Conservation (phyloP, 2,113 vertebrate species). For the Nettapus auritus region DNA sequence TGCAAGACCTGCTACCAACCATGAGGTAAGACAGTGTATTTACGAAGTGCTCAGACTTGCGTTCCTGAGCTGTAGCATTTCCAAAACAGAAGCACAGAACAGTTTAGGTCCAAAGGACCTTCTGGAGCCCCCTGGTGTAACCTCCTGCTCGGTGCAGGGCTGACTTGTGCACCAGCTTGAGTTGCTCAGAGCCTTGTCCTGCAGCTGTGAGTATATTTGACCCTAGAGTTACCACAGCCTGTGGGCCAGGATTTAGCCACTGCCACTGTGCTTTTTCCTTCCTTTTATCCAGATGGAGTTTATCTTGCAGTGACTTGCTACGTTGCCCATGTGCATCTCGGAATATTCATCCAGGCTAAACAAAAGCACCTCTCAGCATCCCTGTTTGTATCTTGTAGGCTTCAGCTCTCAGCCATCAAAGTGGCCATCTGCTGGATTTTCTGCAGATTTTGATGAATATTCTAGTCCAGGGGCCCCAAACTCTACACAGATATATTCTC, state of each 20-base stretch:
- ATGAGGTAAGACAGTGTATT: background rate
- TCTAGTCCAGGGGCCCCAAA: background rate
- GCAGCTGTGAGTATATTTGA: background rate
- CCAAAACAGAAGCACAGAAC: fast-evolving
- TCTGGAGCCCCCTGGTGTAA: background rate
- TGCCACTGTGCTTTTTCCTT: background rate
- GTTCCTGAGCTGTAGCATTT: background rate
- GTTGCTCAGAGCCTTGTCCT: background rate
- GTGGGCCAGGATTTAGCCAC: background rate
- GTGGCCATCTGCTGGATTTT: background rate
- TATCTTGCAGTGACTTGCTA: background rate
- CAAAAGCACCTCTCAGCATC: background rate
- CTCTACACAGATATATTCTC: background rate
- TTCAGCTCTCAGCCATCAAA: fast-evolving
- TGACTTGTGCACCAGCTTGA: fast-evolving
- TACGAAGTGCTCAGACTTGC: background rate
- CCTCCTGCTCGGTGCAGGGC: background rate
- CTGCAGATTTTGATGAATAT: background rate
- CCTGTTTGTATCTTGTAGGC: fast-evolving
- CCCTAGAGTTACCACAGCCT: background rate
- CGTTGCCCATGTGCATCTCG: background rate
- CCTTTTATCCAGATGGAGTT: background rate
- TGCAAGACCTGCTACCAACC: background rate
- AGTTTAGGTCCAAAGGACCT: background rate
- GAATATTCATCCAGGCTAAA: background rate